Evolutionary conservation across 2,888 invertebrate genomes (phyloP).

Genomic region (Agriopis leucophaearia): DNA sequence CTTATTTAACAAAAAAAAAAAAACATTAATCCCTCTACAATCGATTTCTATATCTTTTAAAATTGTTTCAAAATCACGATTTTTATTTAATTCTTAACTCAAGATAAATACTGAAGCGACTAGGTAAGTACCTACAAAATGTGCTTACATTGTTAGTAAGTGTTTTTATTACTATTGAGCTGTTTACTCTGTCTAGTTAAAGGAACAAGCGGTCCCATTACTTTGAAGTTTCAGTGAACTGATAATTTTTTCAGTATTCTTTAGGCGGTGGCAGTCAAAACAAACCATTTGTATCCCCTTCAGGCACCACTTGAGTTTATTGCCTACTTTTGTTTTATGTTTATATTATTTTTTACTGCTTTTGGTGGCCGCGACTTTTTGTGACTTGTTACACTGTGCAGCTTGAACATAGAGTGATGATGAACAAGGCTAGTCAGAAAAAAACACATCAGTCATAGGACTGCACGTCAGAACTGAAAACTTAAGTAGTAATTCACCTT

Average conservation of each 20-base stretch:
- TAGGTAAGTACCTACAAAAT: not conserved
- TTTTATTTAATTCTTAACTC: not conserved
- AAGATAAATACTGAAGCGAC: not conserved
- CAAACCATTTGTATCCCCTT: constrained; percentile 82
- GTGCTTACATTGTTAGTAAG: constrained; percentile 8
- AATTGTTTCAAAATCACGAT: not conserved
- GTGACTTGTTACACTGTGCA: constrained; percentile 22
- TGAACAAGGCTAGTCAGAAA: too few relatives aligned
- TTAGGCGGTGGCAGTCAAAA: constrained; percentile 77
- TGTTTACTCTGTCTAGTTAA: constrained; percentile 46
- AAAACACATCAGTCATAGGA: too few relatives aligned
- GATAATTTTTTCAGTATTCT: constrained; percentile 75
- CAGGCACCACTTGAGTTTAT: constrained; percentile 78
- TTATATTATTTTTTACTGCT: constrained; percentile 73
- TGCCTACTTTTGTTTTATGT: constrained; percentile 70
- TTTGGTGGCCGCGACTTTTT: constrained; percentile 52
- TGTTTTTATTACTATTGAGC: constrained; percentile 29
- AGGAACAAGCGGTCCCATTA: constrained; percentile 48
- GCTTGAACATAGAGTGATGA: not conserved
- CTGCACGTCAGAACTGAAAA: too few relatives aligned
- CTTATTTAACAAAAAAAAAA: too few relatives aligned
- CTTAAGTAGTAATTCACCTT: too few relatives aligned
- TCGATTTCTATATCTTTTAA: too few relatives aligned
- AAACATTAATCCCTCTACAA: too few relatives aligned
- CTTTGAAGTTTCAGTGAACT: constrained; percentile 71